Percentiles rank a stretch among this genome's conserved stretches.
Evolutionary conservation across 2,888 invertebrate genomes (phyloP).

Genomic region (Theretra japonica): DNA sequence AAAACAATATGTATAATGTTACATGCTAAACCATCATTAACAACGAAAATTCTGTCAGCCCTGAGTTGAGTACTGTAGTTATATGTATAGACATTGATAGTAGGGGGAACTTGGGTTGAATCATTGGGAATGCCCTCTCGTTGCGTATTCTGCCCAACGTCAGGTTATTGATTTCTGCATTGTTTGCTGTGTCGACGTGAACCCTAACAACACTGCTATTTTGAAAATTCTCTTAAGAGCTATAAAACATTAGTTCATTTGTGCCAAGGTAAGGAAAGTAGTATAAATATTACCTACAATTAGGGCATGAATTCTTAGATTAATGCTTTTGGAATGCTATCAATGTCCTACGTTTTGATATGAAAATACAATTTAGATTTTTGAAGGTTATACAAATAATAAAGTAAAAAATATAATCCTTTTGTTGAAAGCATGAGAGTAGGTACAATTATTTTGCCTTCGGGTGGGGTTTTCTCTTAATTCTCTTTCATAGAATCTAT

Average conservation of each 20-base stretch:
- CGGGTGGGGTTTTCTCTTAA: no score
- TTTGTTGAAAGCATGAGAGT: no score
- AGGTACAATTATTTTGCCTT: no score
- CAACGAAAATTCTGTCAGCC: neutral
- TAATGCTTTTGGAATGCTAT: slow-evolving; percentile 10
- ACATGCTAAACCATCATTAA: neutral
- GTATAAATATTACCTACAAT: slow-evolving; percentile 15
- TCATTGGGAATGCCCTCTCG: slow-evolving; percentile 27
- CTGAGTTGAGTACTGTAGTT: neutral
- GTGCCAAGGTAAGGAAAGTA: slow-evolving; percentile 21
- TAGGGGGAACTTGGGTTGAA: slow-evolving; percentile 11
- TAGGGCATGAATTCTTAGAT: slow-evolving; percentile 1
- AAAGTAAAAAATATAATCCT: neutral
- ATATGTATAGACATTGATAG: neutral
- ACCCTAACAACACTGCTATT: slow-evolving; percentile 5
- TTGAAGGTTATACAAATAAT: neutral
- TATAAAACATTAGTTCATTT: slow-evolving; percentile 1
- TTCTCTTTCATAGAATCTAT: no score
- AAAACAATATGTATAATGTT: no score
- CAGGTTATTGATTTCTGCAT: neutral
- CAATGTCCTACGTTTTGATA: neutral
- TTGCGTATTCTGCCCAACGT: slow-evolving; percentile 10
- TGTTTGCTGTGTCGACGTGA: neutral
- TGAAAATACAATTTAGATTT: neutral
- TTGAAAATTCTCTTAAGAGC: neutral